Conservation (phyloP, 1,140 invertebrate genomes). For the Eumeta japonica region DNA sequence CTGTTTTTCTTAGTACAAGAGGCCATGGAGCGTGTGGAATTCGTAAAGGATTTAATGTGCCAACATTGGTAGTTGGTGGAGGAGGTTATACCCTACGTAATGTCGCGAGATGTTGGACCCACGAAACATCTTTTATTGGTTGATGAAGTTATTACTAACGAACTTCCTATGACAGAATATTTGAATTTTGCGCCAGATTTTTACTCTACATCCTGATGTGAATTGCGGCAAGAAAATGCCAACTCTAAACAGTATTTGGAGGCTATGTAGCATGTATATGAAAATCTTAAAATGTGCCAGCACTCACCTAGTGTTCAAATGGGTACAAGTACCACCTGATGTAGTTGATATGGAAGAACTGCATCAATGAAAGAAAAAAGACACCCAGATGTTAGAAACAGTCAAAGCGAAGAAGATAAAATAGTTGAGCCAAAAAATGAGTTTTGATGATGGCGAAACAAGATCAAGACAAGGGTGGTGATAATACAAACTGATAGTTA, state of each 20-base stretch:
- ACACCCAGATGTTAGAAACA: slow-evolving; percentile 79
- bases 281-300: slow-evolving; percentile 87
- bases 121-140: slow-evolving; percentile 94
- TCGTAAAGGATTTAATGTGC: slow-evolving; percentile 91
- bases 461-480: slow-evolving; percentile 74
- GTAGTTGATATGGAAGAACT: slow-evolving; percentile 69
- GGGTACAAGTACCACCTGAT: slow-evolving; percentile 61
- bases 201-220: slow-evolving; percentile 86
- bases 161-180: slow-evolving; percentile 91
- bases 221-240: slow-evolving; percentile 77
- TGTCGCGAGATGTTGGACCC: slow-evolving; percentile 98
- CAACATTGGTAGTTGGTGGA: slow-evolving; percentile 91
- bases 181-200: slow-evolving; percentile 95
- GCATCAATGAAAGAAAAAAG: slow-evolving; percentile 72
- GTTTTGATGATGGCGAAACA: slow-evolving; percentile 90
- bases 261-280: slow-evolving; percentile 80
- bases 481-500: too few relatives aligned
- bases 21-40: slow-evolving; percentile 96
- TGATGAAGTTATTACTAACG: slow-evolving; percentile 88
- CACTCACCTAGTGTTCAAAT: slow-evolving; percentile 90
- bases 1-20: too few relatives aligned
- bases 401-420: slow-evolving; percentile 79
- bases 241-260: slow-evolving; percentile 92
- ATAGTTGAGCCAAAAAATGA: slow-evolving; percentile 87
- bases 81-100: slow-evolving; percentile 95